Evolutionary conservation across 2,888 invertebrate species (phyloP).

Genomic region (Podotricha telesiphe): DNA sequence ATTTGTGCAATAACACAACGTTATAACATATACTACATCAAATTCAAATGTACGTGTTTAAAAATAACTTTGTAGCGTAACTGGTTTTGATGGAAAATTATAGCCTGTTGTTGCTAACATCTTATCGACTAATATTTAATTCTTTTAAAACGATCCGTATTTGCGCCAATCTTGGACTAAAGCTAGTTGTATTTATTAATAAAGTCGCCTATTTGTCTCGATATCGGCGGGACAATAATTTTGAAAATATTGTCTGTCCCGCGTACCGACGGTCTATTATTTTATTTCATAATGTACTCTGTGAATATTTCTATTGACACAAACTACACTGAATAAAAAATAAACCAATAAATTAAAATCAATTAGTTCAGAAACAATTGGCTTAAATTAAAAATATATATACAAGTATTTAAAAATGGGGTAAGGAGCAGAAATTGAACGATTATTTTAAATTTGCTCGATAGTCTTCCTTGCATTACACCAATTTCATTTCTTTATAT

Average conservation of each 20-base stretch:
- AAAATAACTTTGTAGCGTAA: constrained; percentile 16
- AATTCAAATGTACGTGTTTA: not conserved
- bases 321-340: no score
- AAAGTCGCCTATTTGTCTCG: no score
- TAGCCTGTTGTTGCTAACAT: constrained; percentile 8
- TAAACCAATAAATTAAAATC: no score
- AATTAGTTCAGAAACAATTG: no score
- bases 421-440: no score
- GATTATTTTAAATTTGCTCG: no score
- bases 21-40: not conserved
- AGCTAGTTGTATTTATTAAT: not conserved
- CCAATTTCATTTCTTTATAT: not conserved
- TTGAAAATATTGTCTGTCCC: no score
- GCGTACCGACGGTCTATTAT: no score
- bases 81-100: constrained; percentile 14
- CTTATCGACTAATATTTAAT: constrained; percentile 15
- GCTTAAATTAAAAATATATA: no score
- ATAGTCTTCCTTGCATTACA: not conserved
- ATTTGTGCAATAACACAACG: not conserved
- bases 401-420: no score
- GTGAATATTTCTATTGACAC: no score
- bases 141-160: not conserved
- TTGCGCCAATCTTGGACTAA: not conserved
- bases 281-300: no score
- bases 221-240: not conserved